phyloP scores from a whole-genome alignment of 2,888 invertebrate species.

The Molanna angustata region DNA sequence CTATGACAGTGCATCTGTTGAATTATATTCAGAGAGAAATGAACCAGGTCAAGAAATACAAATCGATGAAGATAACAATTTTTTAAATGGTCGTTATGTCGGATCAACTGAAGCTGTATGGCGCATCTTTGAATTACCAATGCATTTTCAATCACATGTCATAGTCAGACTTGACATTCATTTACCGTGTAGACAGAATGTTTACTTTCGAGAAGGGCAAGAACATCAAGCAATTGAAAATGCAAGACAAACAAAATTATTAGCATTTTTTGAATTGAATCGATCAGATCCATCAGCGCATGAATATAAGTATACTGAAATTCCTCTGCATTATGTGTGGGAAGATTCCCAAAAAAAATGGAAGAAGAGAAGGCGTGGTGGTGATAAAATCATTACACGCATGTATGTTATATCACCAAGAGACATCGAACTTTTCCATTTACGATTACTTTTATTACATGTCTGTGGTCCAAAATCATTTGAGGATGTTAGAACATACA shows the following conservation, averaged over 20 bases:
- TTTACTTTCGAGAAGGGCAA: not conserved
- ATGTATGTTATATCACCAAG: too few relatives aligned
- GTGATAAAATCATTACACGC: too few relatives aligned
- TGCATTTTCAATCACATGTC: not conserved
- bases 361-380: too few relatives aligned
- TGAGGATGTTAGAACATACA: too few relatives aligned
- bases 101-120: constrained; percentile 1
- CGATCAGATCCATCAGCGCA: not conserved
- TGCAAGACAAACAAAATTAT: not conserved
- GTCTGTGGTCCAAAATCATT: too few relatives aligned
- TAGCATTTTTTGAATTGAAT: not conserved
- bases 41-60: not conserved
- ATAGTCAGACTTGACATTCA: not conserved
- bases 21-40: too few relatives aligned
- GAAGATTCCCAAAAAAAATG: not conserved
- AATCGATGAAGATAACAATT: not conserved
- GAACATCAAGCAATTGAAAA: too few relatives aligned
- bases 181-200: not conserved
- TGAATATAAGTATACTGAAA: not conserved
- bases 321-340: not conserved
- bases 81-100: not conserved
- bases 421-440: too few relatives aligned
- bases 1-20: not conserved
- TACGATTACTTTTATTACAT: too few relatives aligned
- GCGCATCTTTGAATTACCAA: not conserved